Evolutionary conservation across 2,888 invertebrate genomes (phyloP).

Genomic region (Limenitis arthemis): DNA sequence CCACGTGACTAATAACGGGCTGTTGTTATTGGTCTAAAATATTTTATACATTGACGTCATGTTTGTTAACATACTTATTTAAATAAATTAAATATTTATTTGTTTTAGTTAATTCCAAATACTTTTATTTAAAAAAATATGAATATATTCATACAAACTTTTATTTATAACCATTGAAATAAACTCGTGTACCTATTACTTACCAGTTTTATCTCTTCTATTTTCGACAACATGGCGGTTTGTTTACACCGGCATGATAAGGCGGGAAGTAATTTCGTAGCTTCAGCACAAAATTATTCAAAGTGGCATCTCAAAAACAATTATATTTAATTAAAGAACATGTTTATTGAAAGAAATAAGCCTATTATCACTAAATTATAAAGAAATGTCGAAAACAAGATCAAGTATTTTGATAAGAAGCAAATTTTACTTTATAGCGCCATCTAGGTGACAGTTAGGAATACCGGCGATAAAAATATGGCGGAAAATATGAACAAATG

Average conservation of each 20-base stretch:
- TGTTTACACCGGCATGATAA: constrained; percentile 73
- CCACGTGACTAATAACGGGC: constrained; percentile 65
- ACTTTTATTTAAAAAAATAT: background rate
- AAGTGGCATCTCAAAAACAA: constrained; percentile 34
- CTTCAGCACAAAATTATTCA: constrained; percentile 23
- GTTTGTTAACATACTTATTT: constrained; percentile 33
- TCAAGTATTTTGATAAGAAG: constrained; percentile 51
- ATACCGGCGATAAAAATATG: constrained; percentile 14
- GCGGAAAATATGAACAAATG: constrained; percentile 33
- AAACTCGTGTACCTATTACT: constrained; percentile 32
- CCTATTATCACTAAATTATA: constrained; percentile 30
- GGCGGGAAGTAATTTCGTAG: constrained; percentile 55
- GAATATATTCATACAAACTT: background rate
- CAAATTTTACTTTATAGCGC: constrained; percentile 48
- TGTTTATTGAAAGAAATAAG: constrained; percentile 45
- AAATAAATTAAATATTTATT: constrained; percentile 5
- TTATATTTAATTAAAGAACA: constrained; percentile 34
- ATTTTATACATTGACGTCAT: constrained; percentile 41
- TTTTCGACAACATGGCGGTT: constrained; percentile 69
- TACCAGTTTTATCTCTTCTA: constrained; percentile 42
- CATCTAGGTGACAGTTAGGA: constrained; percentile 34
- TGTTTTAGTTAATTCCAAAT: background rate
- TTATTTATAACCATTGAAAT: background rate
- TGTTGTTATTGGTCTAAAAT: constrained; percentile 52
- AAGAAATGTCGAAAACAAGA: constrained; percentile 34